Evolutionary conservation across 2,888 invertebrate species (phyloP).

Genomic region (Acanthopleura granulata): DNA sequence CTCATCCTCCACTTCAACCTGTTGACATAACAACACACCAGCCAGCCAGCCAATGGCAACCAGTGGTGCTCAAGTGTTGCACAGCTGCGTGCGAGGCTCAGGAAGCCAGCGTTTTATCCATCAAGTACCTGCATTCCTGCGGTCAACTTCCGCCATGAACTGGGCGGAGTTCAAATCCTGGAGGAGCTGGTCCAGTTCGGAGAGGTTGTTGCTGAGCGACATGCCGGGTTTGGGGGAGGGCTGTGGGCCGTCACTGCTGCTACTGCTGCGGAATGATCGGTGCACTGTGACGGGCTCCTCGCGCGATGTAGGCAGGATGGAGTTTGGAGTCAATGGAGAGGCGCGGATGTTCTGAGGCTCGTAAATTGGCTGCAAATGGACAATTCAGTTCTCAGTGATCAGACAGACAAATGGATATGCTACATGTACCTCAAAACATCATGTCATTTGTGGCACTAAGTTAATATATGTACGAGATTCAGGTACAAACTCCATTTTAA

Average conservation of each 20-base stretch:
- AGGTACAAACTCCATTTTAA: no score
- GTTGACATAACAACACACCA: no score
- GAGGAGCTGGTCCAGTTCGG: conserved; percentile 90
- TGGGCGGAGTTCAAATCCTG: conserved; percentile 85
- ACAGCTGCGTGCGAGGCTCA: no score
- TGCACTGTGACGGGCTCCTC: background rate
- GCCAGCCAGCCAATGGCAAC: no score
- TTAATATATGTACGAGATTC: no score
- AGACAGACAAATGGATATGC: no score
- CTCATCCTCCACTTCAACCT: no score
- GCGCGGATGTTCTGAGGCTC: conserved; percentile 42
- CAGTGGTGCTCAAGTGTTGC: no score
- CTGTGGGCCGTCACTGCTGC: conserved; percentile 9
- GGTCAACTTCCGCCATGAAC: conserved; percentile 66
- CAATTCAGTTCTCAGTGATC: background rate
- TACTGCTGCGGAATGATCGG: background rate
- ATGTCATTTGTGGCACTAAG: no score
- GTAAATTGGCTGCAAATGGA: conserved; percentile 48
- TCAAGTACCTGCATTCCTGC: conserved; percentile 34
- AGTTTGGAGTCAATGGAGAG: background rate
- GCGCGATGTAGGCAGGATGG: background rate
- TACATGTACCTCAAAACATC: no score
- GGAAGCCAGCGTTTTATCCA: no score
- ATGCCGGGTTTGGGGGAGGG: conserved; percentile 33
- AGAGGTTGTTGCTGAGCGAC: conserved; percentile 79